These are phyloP conservation scores for Silurus aristotelis DNA, from an alignment of 2,797 vertebrate species.

Conservation along the genomic window DNA sequence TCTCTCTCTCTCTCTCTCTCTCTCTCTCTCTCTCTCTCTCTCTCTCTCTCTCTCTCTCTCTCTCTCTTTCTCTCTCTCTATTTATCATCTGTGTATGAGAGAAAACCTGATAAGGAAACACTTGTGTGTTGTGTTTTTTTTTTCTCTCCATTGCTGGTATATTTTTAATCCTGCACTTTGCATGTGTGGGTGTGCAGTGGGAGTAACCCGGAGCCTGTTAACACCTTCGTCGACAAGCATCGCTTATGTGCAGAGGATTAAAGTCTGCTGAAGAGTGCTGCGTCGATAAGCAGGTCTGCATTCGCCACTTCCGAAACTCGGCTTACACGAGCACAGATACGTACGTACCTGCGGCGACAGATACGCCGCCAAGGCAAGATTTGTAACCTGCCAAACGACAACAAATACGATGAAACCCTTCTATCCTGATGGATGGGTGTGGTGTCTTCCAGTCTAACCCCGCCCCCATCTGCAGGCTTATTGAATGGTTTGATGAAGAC, in stretches of 20 bases:
- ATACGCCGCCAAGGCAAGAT: neutral
- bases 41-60: neutral
- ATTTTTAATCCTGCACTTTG: constrained; percentile 34
- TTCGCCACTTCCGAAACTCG: neutral
- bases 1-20: too few species aligned
- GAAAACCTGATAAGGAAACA: constrained; percentile 13
- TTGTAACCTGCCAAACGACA: neutral
- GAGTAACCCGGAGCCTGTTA: constrained; percentile 40
- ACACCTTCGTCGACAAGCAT: constrained; percentile 27
- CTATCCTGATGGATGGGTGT: neutral
- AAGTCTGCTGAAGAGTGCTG: neutral
- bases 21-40: neutral
- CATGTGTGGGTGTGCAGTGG: constrained; percentile 32
- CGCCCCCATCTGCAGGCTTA: neutral
- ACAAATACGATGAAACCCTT: neutral
- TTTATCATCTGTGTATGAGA: neutral
- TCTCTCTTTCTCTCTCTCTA: neutral
- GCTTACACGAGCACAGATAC: neutral
- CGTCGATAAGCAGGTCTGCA: neutral
- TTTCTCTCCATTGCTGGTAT: neutral
- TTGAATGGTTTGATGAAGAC: neutral
- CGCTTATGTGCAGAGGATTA: constrained; percentile 17
- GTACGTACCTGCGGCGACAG: neutral
- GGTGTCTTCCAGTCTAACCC: neutral
- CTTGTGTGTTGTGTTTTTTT: neutral